Evolutionary conservation across 2,888 invertebrate genomes (phyloP).

Genomic region (Ochropacha duplaris): DNA sequence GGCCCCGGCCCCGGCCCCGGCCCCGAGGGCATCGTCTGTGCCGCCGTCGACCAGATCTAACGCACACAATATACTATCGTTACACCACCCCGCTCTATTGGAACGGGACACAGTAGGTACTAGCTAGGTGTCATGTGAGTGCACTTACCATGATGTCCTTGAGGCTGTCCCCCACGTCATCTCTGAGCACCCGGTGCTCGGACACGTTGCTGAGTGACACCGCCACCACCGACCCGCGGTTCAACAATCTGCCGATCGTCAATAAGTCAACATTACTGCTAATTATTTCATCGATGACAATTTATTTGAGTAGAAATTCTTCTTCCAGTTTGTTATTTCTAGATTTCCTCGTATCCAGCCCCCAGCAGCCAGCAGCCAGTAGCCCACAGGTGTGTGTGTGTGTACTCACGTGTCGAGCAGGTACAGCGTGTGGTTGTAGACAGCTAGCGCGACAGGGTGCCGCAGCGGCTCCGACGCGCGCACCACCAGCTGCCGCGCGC

Average conservation of each 20-base stretch:
- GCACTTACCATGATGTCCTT: slow-evolving; percentile 85
- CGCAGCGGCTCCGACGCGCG: slow-evolving; percentile 74
- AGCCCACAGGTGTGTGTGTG: background rate
- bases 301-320: too few species aligned
- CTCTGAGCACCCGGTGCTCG: slow-evolving; percentile 78
- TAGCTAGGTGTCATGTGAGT: too few species aligned
- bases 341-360: too few species aligned
- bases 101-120: too few species aligned
- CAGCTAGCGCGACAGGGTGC: slow-evolving; percentile 85
- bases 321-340: too few species aligned
- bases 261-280: background rate
- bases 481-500: slow-evolving; percentile 75
- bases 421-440: slow-evolving; percentile 85
- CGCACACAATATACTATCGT: background rate
- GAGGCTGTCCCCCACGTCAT: slow-evolving; percentile 85
- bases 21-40: slow-evolving; percentile 41
- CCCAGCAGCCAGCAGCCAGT: too few species aligned
- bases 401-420: slow-evolving; percentile 91
- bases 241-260: slow-evolving; percentile 44
- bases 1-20: slow-evolving; percentile 67
- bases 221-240: slow-evolving; percentile 85
- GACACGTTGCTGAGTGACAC: slow-evolving; percentile 84
- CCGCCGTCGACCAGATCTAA: slow-evolving; percentile 45
- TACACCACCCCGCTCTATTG: too few species aligned
- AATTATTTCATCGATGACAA: too few species aligned